Evolutionary conservation across 2,797 vertebrate species (phyloP).

Genomic region (Syngnathus acus): DNA sequence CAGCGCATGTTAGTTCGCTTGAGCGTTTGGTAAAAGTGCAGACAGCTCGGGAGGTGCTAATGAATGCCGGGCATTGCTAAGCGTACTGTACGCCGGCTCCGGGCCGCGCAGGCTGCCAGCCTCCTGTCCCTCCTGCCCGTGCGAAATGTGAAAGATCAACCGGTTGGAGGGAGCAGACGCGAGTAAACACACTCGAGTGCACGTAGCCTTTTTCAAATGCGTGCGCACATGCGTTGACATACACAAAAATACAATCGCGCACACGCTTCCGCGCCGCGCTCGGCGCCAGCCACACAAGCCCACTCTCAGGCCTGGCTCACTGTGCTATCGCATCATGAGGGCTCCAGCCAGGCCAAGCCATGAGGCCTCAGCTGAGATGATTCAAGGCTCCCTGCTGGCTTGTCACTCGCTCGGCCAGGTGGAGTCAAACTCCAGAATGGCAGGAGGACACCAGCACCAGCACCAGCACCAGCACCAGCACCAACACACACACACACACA

Average conservation of each 20-base stretch:
- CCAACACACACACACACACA: not conserved
- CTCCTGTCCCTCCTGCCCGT: constrained; percentile 73
- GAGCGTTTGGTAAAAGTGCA: constrained; percentile 72
- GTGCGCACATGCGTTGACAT: constrained; percentile 10
- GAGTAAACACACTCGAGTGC: constrained; percentile 52
- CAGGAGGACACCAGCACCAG: constrained; percentile 44
- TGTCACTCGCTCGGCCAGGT: constrained; percentile 60
- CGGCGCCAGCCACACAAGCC: constrained; percentile 31
- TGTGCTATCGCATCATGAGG: constrained; percentile 67
- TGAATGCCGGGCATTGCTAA: constrained; percentile 73
- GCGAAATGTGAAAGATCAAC: constrained; percentile 78
- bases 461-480: constrained; percentile 11
- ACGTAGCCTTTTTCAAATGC: constrained; percentile 10
- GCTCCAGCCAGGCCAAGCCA: constrained; percentile 69
- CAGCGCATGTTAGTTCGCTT: constrained; percentile 67
- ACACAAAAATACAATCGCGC: constrained; percentile 18
- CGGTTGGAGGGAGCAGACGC: constrained; percentile 77
- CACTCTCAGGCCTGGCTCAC: constrained; percentile 61
- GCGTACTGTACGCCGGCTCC: constrained; percentile 69
- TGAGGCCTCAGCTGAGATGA: constrained; percentile 70
- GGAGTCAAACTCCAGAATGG: constrained; percentile 54
- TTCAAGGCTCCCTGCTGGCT: constrained; percentile 69
- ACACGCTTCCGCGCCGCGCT: constrained; percentile 14
- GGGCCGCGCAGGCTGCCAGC: constrained; percentile 66
- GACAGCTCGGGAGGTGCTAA: constrained; percentile 77